Evolutionary conservation across 2,888 invertebrate genomes (phyloP).

Genomic region (Therioaphis trifolii): DNA sequence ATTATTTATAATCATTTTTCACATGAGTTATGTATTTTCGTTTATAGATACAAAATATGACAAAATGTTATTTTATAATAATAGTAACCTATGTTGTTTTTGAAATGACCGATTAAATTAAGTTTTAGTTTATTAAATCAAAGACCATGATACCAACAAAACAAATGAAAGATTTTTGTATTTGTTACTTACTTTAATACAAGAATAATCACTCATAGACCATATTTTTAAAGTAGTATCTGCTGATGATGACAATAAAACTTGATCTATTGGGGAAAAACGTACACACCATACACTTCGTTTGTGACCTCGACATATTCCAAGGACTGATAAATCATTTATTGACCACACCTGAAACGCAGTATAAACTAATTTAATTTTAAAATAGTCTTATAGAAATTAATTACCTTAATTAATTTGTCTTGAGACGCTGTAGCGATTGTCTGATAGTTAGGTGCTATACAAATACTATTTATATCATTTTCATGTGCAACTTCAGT

Average conservation of each 20-base stretch:
- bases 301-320: slow-evolving; percentile 87
- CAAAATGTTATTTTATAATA: too few relatives aligned
- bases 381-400: background rate
- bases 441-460: slow-evolving; percentile 90
- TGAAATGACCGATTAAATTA: too few relatives aligned
- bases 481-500: slow-evolving; percentile 90
- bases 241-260: slow-evolving; percentile 86
- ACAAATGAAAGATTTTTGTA: too few relatives aligned
- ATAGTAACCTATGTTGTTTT: too few relatives aligned
- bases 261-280: slow-evolving; percentile 95
- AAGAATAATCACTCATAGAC: slow-evolving; percentile 84
- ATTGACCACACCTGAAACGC: slow-evolving; percentile 79
- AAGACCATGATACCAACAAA: too few relatives aligned
- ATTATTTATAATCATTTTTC: too few relatives aligned
- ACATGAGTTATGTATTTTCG: too few relatives aligned
- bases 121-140: too few relatives aligned
- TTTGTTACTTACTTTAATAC: slow-evolving; percentile 76
- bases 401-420: slow-evolving; percentile 85
- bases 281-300: slow-evolving; percentile 94
- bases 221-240: slow-evolving; percentile 91
- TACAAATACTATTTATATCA: slow-evolving; percentile 88
- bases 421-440: slow-evolving; percentile 95
- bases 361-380: background rate
- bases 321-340: slow-evolving; percentile 77
- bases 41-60: too few relatives aligned